phyloP scores from a whole-genome alignment of 2,888 invertebrate species.

The Pocota personata region DNA sequence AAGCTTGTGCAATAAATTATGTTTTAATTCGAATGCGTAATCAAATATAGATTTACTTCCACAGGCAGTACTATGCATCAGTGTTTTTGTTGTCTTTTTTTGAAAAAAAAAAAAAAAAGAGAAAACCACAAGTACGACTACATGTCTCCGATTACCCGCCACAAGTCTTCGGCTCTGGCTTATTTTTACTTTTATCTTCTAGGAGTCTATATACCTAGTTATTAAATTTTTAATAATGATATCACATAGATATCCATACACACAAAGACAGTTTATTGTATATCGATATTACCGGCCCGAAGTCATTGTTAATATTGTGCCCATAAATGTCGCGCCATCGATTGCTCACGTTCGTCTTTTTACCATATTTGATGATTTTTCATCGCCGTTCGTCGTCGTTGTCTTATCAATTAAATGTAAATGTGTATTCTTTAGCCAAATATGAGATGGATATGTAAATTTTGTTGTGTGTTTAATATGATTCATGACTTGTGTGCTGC shows the following conservation, averaged over 20 bases:
- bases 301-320: conserved; percentile 1
- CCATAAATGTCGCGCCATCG: conserved; percentile 53
- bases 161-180: conserved; percentile 27
- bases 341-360: conserved; percentile 50
- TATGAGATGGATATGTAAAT: conserved; percentile 37
- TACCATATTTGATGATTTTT: conserved; percentile 56
- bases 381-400: conserved; percentile 6
- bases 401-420: conserved; percentile 55
- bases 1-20: conserved; percentile 53
- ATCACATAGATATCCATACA: conserved; percentile 17
- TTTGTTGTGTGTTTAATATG: conserved; percentile 11
- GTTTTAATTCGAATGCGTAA: conserved; percentile 48
- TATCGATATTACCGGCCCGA: neutral
- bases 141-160: conserved; percentile 46
- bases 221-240: conserved; percentile 4
- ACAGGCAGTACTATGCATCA: neutral
- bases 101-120: neutral
- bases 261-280: conserved; percentile 27
- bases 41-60: conserved; percentile 52
- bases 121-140: conserved; percentile 62
- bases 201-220: neutral
- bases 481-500: neutral
- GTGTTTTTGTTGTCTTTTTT: conserved; percentile 11
- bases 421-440: conserved; percentile 39
- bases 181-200: conserved; percentile 60